These are phyloP conservation scores for Patagioenas fasciata DNA, from an alignment of 2,113 vertebrate genomes.

Conservation along the genomic window DNA sequence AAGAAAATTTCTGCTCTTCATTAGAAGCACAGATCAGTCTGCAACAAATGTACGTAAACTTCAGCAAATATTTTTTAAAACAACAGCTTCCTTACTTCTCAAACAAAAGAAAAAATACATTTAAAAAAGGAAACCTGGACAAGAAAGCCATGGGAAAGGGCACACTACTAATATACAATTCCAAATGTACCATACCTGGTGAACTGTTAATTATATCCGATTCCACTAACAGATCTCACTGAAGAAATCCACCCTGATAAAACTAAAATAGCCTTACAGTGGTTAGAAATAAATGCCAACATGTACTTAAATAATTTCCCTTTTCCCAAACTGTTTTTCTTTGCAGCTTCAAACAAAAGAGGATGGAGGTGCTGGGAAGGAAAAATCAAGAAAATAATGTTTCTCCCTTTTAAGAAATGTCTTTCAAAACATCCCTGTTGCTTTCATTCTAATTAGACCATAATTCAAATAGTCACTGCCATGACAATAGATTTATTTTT, in stretches of 20 bases:
- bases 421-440: not conserved
- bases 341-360: not conserved
- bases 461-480: not conserved
- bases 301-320: not conserved
- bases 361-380: not conserved
- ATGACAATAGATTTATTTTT: not conserved
- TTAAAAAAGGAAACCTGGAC: not conserved
- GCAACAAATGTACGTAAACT: not conserved
- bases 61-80: not conserved
- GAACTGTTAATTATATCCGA: not conserved
- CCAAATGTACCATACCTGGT: not conserved
- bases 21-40: not conserved
- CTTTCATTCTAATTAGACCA: not conserved
- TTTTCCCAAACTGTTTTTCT: not conserved
- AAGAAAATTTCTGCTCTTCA: not conserved
- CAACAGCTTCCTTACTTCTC: not conserved
- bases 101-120: not conserved
- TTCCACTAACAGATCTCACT: not conserved
- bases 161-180: not conserved
- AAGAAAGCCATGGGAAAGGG: not conserved
- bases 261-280: not conserved
- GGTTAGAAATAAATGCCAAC: not conserved
- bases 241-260: not conserved
- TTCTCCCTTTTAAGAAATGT: not conserved
- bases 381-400: not conserved